A percentile compares a stretch with the other conserved stretches of the same genome.
phyloP scores from a whole-genome alignment of 2,888 invertebrate genomes.

The Sturmia bella region DNA sequence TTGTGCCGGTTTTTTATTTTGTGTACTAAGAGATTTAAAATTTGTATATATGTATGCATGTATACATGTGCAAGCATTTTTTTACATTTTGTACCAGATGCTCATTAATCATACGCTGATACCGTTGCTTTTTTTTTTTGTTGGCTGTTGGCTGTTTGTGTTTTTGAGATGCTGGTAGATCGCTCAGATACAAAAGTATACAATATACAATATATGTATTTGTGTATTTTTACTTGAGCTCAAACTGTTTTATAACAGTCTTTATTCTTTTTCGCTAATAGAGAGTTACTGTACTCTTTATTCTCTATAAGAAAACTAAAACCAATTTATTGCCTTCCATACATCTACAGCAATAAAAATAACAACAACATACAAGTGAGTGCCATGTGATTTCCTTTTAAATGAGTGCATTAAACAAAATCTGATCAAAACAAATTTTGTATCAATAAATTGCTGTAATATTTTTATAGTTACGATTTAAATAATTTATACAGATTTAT shows the following conservation, averaged over 20 bases:
- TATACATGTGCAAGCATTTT: neutral
- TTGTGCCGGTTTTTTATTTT: slow-evolving; percentile 1
- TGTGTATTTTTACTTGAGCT: slow-evolving; percentile 4
- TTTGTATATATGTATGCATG: neutral
- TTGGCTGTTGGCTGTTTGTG: slow-evolving; percentile 17
- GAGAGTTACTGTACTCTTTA: slow-evolving; percentile 16
- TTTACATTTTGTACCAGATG: slow-evolving; percentile 35
- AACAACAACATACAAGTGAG: neutral
- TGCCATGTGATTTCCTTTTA: slow-evolving; percentile 22
- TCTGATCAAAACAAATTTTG: slow-evolving; percentile 36
- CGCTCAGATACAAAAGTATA: slow-evolving; percentile 34
- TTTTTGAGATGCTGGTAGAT: slow-evolving; percentile 59
- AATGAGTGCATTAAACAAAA: slow-evolving; percentile 12
- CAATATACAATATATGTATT: slow-evolving; percentile 28
- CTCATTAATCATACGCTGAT: slow-evolving; percentile 66
- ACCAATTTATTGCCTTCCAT: slow-evolving; percentile 60
- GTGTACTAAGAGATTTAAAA: neutral
- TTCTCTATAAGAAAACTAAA: slow-evolving; percentile 41
- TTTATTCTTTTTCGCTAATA: slow-evolving; percentile 48
- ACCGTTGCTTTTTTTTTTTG: slow-evolving; percentile 37
- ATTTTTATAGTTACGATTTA: slow-evolving; percentile 50
- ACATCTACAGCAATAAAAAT: neutral
- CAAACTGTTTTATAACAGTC: slow-evolving; percentile 24
- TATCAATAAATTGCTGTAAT: slow-evolving; percentile 52
- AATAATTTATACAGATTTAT: slow-evolving; percentile 56